These are phyloP conservation scores for Venturia canescens DNA, from an alignment of 1,140 invertebrate genomes.

Conservation along the genomic window DNA sequence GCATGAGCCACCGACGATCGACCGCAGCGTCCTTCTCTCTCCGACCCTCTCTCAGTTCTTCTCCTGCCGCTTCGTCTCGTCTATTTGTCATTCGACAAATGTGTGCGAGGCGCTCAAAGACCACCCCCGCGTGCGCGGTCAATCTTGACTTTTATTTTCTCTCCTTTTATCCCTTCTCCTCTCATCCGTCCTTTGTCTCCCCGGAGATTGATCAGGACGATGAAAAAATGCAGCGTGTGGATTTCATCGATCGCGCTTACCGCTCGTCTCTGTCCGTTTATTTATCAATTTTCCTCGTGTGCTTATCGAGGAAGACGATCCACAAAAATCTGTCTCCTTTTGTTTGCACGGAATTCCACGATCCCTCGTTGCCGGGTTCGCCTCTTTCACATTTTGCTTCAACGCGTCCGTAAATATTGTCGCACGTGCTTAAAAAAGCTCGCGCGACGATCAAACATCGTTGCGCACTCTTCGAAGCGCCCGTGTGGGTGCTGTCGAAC, in stretches of 20 bases:
- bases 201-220: slow-evolving; percentile 29
- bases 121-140: slow-evolving; percentile 40
- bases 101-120: slow-evolving; percentile 8
- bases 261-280: background rate
- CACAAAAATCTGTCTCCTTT: too few relatives aligned
- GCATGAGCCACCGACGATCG: slow-evolving; percentile 53
- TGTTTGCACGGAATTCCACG: slow-evolving; percentile 47
- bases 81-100: slow-evolving; percentile 54
- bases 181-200: slow-evolving; percentile 46
- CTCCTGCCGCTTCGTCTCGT: background rate
- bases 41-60: too few relatives aligned
- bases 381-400: background rate
- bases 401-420: slow-evolving; percentile 70
- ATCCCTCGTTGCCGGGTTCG: background rate
- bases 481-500: background rate
- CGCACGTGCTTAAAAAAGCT: slow-evolving; percentile 68
- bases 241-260: slow-evolving; percentile 15
- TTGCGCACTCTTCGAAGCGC: slow-evolving; percentile 30
- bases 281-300: too few relatives aligned
- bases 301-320: too few relatives aligned
- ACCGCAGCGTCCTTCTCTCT: slow-evolving; percentile 45
- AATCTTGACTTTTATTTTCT: slow-evolving; percentile 37
- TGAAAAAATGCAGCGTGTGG: background rate
- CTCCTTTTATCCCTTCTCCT: slow-evolving; percentile 22
- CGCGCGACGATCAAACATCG: slow-evolving; percentile 39